Base-by-base conservation (phyloP, 2,888 invertebrate species). In the Drosophila aldrichi region DNA sequence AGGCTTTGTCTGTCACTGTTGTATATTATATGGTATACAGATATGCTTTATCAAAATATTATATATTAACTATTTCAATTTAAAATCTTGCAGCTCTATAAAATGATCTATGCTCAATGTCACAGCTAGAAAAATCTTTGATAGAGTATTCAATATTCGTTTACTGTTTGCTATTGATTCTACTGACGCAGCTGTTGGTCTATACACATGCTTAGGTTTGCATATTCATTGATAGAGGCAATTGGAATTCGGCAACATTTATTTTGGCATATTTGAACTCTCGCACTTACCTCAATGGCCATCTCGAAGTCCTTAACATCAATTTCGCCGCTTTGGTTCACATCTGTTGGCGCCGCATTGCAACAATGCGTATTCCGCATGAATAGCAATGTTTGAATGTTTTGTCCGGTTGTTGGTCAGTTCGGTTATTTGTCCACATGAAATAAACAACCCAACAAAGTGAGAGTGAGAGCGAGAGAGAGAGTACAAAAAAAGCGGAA, bases 271-370 rank as follows among this genome's bases (percentile, higher is more conserved):
- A 57, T 70, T 48, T 56, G 3, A 34, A 12, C 41, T 44, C 44
- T 58, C 60, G 63, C 77, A 78, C 94, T 94, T 94, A 98, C 98
- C 95, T 97, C 96, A 88, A 97, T 96, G 63, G 97, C 97, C 82
- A 97, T 94, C 92, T 97, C 97, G 89, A 98, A 97, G 93, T 98
- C 98, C 93, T 97, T 97, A 91, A 96, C 95, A 92, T 98, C 97
- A 91, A 98, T 98, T 87, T 96, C 96, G 57, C 97, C 98, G 93
- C 98, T 97, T 92, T 96, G 96, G 94, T 98, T 97, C 91, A 97
- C 96, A 95, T 98, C 98, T 98, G 95, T 88, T 87, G 65, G 60
- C 68, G 66, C 68, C 44, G 55, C 62, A 60, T 58, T 74, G 57
- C 52, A n/a, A 10, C 36, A 36, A 55, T 58, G 70, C 40, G 49